Conservation (phyloP, 1,140 invertebrate species). For the Reticulitermes speratus region DNA sequence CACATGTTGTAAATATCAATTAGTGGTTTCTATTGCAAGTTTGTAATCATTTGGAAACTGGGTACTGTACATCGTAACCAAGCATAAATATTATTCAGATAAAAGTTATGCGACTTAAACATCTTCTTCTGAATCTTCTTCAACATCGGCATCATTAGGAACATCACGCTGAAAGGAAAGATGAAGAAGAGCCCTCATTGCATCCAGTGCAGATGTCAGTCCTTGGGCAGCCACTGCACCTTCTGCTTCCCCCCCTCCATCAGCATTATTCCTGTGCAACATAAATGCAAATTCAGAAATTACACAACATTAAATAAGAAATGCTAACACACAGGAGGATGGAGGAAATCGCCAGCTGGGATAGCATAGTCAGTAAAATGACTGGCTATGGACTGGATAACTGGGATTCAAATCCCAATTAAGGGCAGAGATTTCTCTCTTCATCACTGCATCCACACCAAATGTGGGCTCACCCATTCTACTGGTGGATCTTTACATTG, state of each 20-base stretch:
- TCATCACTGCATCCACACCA: no score
- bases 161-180: conserved; percentile 50
- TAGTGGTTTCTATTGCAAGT: background rate
- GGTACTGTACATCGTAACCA: background rate
- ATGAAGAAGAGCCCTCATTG: conserved; percentile 70
- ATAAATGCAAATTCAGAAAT: conserved; percentile 19
- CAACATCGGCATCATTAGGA: conserved; percentile 9
- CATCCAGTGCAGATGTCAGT: conserved; percentile 64
- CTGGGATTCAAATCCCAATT: no score
- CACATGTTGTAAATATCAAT: background rate
- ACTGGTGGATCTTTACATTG: no score
- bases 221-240: conserved; percentile 42
- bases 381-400: no score
- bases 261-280: conserved; percentile 24
- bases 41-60: background rate
- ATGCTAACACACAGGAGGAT: no score
- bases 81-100: background rate
- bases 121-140: background rate
- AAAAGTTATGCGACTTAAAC: background rate
- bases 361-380: no score
- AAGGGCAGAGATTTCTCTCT: no score
- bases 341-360: no score
- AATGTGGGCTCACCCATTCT: no score
- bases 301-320: background rate
- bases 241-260: conserved; percentile 31